Conservation (phyloP, 2,113 vertebrate genomes). For the Synchiropus splendidus region DNA sequence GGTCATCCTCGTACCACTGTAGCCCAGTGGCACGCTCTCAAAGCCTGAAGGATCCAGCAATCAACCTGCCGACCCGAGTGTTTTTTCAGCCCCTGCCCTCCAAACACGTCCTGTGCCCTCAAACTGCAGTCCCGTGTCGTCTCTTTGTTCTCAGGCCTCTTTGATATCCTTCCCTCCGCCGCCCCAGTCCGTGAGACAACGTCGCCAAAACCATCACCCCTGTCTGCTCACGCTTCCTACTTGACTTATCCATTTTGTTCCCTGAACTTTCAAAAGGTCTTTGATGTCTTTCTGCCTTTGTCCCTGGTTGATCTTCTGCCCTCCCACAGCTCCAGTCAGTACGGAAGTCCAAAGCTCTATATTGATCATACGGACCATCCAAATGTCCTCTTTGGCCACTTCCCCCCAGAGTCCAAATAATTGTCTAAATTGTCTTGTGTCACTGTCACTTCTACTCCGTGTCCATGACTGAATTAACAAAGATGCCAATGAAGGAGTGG, state of each 20-base stretch:
- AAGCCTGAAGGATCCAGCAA: conserved; percentile 74
- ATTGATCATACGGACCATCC: too few species aligned
- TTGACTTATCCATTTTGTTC: conserved; percentile 27
- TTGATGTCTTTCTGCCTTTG: conserved; percentile 31
- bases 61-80: conserved; percentile 31
- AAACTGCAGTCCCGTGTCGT: conserved; percentile 36
- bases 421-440: conserved; percentile 5
- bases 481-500: conserved; percentile 23
- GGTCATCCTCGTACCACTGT: conserved; percentile 88
- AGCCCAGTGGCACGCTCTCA: conserved; percentile 98
- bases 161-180: conserved; percentile 48
- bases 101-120: conserved; percentile 23
- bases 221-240: conserved; percentile 32
- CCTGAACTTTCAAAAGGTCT: conserved; percentile 37
- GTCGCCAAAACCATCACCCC: conserved; percentile 1
- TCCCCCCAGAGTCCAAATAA: too few species aligned
- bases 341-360: too few species aligned
- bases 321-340: too few species aligned
- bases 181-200: conserved; percentile 27
- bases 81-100: conserved; percentile 23
- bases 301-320: too few species aligned
- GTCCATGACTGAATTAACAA: conserved; percentile 15
- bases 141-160: conserved; percentile 64
- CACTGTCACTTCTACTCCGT: conserved; percentile 12
- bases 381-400: too few species aligned